Evolutionary conservation across 1,140 invertebrate species (phyloP).

Genomic region (Leptopilina clavipes): DNA sequence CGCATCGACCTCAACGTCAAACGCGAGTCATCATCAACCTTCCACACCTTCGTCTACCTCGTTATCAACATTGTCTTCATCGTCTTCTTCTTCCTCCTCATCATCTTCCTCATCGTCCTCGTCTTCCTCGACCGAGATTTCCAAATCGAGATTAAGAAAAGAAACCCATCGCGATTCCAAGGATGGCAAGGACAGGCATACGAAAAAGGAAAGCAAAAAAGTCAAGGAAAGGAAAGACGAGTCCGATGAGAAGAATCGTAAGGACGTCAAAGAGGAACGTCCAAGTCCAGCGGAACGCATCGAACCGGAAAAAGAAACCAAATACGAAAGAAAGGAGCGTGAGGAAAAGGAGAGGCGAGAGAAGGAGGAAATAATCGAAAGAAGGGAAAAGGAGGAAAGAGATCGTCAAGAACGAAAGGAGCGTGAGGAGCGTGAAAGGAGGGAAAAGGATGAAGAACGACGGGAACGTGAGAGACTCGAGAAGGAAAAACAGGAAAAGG

Average conservation of each 20-base stretch:
- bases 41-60: constrained; percentile 42
- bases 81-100: constrained; percentile 40
- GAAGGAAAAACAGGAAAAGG: constrained; percentile 66
- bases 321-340: constrained; percentile 50
- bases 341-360: constrained; percentile 66
- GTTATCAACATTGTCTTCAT: constrained; percentile 37
- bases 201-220: constrained; percentile 65
- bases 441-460: constrained; percentile 73
- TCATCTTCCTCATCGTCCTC: constrained; percentile 44
- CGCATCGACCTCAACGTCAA: constrained; percentile 28
- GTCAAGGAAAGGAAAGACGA: constrained; percentile 43
- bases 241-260: constrained; percentile 40
- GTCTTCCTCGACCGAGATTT: constrained; percentile 36
- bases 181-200: constrained; percentile 61
- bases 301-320: constrained; percentile 62
- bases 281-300: constrained; percentile 55
- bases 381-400: constrained; percentile 64
- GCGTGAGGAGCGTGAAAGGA: constrained; percentile 73
- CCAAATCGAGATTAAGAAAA: constrained; percentile 44
- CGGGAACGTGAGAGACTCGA: constrained; percentile 63
- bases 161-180: constrained; percentile 62
- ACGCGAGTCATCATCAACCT: constrained; percentile 28
- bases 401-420: constrained; percentile 64
- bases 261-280: constrained; percentile 43
- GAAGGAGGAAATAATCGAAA: constrained; percentile 61